Evolutionary conservation across 1,140 invertebrate species (phyloP).

Genomic region (Thaumetopoea pityocampa): DNA sequence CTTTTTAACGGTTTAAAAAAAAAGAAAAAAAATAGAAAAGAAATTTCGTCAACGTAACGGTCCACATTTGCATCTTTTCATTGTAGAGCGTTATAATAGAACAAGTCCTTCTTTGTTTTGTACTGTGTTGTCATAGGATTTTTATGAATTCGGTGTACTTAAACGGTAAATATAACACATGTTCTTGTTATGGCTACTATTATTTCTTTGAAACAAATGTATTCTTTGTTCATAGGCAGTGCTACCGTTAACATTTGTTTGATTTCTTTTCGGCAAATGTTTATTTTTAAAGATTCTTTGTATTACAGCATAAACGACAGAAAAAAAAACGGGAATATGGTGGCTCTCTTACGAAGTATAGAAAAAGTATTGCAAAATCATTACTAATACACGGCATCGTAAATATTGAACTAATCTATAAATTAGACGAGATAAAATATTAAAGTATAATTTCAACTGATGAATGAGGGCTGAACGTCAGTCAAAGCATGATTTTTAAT

Average conservation of each 20-base stretch:
- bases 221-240: conserved; percentile 21
- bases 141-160: conserved; percentile 21
- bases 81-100: conserved; percentile 17
- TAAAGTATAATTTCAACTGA: no score
- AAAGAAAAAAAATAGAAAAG: conserved; percentile 31
- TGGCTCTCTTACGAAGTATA: no score
- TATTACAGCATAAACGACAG: neutral
- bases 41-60: conserved; percentile 70
- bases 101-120: conserved; percentile 14
- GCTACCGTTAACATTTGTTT: conserved; percentile 23
- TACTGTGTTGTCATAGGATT: conserved; percentile 16
- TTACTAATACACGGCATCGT: no score
- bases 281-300: no score
- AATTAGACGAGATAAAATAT: no score
- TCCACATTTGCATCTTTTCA: conserved; percentile 48
- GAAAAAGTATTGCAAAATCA: no score
- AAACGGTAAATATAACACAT: conserved; percentile 29
- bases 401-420: no score
- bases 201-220: conserved; percentile 28
- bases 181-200: conserved; percentile 36
- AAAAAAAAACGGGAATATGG: no score
- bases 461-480: no score
- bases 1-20: conserved; percentile 59
- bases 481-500: no score
- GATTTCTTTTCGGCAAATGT: conserved; percentile 15